phyloP scores from a whole-genome alignment of 2,797 vertebrate species.

The Gephyroberyx darwinii region DNA sequence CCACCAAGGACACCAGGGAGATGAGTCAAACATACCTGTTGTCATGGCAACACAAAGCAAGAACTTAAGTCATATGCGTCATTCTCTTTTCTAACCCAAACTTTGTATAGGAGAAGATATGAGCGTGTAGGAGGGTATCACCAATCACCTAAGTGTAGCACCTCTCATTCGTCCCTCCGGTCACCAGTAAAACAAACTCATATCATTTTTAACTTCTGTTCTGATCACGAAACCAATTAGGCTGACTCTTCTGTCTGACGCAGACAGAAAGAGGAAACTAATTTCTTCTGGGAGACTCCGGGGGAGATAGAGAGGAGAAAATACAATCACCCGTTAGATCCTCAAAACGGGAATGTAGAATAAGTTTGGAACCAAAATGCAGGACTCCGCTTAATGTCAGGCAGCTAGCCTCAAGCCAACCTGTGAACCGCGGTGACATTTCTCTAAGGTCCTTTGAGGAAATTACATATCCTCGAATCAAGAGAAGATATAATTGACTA shows the following conservation, averaged over 20 bases:
- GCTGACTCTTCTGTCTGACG: conserved; percentile 35
- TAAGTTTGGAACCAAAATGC: conserved; percentile 28
- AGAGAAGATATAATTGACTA: conserved; percentile 27
- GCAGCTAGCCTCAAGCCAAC: conserved; percentile 14
- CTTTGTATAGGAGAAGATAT: too few species aligned
- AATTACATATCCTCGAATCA: conserved; percentile 35
- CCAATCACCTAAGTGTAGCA: background rate
- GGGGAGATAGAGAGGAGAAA: conserved; percentile 6
- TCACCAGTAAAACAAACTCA: conserved; percentile 9
- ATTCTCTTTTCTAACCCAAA: background rate
- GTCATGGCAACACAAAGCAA: conserved; percentile 54
- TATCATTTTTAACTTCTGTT: background rate
- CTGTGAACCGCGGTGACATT: conserved; percentile 22
- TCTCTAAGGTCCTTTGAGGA: conserved; percentile 29
- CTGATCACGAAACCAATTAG: background rate
- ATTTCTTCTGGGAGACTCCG: conserved; percentile 36
- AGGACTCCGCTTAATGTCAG: conserved; percentile 2
- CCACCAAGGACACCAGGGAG: conserved; percentile 12
- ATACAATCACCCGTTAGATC: conserved; percentile 45
- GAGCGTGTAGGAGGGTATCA: background rate
- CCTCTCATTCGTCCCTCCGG: background rate
- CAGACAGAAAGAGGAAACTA: conserved; percentile 41
- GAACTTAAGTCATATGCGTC: conserved; percentile 50
- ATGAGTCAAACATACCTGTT: conserved; percentile 45
- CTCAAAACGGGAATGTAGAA: conserved; percentile 1